Evolutionary conservation across 2,888 invertebrate genomes (phyloP), one percentile per base, ranked within the genome.

Genomic region (Nematopogon swammerdamellus): DNA sequence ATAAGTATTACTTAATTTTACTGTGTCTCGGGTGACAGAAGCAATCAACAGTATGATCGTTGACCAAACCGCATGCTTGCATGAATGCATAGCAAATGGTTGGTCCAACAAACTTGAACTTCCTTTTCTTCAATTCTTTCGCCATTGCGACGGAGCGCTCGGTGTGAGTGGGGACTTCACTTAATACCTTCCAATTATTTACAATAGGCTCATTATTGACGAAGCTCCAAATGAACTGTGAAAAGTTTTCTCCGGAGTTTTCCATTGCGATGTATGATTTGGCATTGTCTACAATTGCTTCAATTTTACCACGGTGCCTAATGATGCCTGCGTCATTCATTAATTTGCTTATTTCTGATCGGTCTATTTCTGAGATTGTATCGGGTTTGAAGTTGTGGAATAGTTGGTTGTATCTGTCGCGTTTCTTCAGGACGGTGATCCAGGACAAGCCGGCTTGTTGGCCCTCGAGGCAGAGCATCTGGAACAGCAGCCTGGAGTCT

Each of bases 361-460:
- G 55, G 14, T 58, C 57, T 29, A 72, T 54, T 51, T 60, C 57
- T 19, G 57, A 53, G 51, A 76, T 61, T 60, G 64, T 58, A 29
- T 60, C 45, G 6, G 76, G 72, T 54, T 69, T 55, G 57, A 77
- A 77, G 25, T 67, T 58, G 52, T 56, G 56, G 54, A 75, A 77
- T 18, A 57, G 43, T 51, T 60, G 59, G 46, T 63, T 60, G 50
- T 76, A 77, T 47, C 61, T 60, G 2, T 68, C 60, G 56, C 76
- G 65, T 60, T 74, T 77, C 54, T 72, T 75, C 30, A 76, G 56
- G 51, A 77, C 64, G 48, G 73, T 75, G 51, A 73, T 54, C 76
- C 76, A 77, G 6, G 76, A 72, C 6, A 77, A 58, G 1, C 76
- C 76, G 25, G 76, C 75, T 62, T 77, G 76, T 59, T 76, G 76